phyloP scores from a whole-genome alignment of 2,113 vertebrate genomes.

The Litocranius walleri region DNA sequence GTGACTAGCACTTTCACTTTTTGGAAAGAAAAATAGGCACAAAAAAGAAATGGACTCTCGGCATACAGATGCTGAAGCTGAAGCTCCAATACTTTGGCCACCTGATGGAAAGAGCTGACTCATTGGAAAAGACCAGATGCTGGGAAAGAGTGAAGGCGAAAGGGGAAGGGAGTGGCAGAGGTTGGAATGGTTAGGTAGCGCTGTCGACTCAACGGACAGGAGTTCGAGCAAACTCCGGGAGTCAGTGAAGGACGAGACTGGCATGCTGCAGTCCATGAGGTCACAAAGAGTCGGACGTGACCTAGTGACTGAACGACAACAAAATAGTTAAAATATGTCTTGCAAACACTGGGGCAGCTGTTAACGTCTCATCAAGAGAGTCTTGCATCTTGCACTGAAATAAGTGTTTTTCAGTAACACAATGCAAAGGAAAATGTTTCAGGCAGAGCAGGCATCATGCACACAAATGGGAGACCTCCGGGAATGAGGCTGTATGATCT shows the following conservation, averaged over 20 bases:
- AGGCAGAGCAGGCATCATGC: too few relatives aligned
- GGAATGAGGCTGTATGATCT: not conserved
- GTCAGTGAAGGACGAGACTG: not conserved
- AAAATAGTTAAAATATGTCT: not conserved
- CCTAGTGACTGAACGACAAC: not conserved
- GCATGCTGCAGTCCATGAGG: not conserved
- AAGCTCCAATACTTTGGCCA: not conserved
- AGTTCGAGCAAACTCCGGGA: not conserved
- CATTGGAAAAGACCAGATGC: not conserved
- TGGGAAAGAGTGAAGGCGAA: not conserved
- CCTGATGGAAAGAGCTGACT: not conserved
- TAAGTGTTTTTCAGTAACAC: not conserved
- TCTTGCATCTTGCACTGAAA: not conserved
- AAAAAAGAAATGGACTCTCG: too few relatives aligned
- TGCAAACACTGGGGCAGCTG: not conserved
- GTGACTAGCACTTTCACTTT: not conserved
- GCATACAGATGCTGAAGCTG: not conserved
- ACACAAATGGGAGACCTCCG: not conserved
- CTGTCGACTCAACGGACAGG: not conserved
- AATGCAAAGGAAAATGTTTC: not conserved
- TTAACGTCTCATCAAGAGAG: not conserved
- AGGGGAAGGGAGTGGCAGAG: not conserved
- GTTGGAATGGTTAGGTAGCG: not conserved
- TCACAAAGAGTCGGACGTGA: not conserved
- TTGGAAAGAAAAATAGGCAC: not conserved